Conservation (phyloP, 1,140 invertebrate species). For the Akabosia matsudoensis region DNA sequence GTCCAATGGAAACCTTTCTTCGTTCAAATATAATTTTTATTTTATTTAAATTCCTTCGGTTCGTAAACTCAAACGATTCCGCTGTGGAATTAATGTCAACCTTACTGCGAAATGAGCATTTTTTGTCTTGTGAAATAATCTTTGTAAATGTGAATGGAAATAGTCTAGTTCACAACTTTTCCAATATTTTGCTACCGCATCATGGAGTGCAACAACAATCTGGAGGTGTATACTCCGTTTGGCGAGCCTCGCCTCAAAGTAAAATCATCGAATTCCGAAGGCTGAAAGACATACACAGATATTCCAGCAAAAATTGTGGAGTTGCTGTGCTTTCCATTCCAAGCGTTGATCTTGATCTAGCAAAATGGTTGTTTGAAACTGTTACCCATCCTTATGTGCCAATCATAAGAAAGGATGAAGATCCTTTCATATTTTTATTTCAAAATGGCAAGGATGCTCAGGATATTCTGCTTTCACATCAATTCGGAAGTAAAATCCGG, state of each 20-base stretch:
- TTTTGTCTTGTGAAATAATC: no score
- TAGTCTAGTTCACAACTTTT: no score
- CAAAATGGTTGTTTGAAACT: slow-evolving; percentile 16
- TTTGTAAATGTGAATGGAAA: no score
- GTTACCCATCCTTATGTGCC: neutral
- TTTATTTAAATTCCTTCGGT: no score
- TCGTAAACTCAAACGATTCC: no score
- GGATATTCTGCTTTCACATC: neutral
- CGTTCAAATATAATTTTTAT: no score
- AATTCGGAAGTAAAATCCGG: neutral
- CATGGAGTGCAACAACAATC: no score
- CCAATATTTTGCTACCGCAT: no score
- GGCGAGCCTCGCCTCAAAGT: neutral
- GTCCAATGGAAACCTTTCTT: no score
- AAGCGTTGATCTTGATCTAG: neutral
- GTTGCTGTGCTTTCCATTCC: neutral
- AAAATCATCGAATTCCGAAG: neutral
- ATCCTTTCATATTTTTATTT: slow-evolving; percentile 1
- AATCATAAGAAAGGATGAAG: slow-evolving; percentile 20
- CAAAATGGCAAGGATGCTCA: neutral
- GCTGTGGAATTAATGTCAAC: no score
- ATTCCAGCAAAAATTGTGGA: neutral
- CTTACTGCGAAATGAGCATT: no score
- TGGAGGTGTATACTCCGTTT: no score
- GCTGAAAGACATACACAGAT: neutral